Base-by-base conservation (phyloP, 2,888 invertebrate genomes). In the Hirudinaria manillensis region DNA sequence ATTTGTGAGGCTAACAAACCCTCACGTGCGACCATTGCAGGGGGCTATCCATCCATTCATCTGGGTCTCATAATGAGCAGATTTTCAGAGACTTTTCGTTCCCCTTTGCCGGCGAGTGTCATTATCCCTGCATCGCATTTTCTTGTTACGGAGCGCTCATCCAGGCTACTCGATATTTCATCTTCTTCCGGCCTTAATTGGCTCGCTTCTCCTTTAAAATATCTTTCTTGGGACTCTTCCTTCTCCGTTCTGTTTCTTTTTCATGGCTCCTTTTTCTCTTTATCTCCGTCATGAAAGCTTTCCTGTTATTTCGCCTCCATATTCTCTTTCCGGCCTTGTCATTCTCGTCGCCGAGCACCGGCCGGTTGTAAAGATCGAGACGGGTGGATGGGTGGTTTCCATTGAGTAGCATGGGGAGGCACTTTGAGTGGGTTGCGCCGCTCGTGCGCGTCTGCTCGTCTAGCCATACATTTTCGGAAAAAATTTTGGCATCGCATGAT, bases 61-160 rank as follows among this genome's bases (percentile, higher is more conserved):
- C 45, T 45, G 45, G 45, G 45, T 45, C 45, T 45, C 45, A 45
- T 45, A 45, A 45, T 45, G 45, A 45, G 45, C 45, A 45, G 45
- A 45, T 45, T 45, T 45, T 45, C 45, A 7, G 45, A 45, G 45
- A 45, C 45, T 45, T 45, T 45, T 45, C 45, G 45, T 45, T 45
- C 45, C 45, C 45, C 45, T 45, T 45, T 45, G 45, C 45, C 45
- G 3, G 45, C 45, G 45, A 61, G 24, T 61, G 61, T 61, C 61
- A 61, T 61, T 61, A 61, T 61, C 61, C 24, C 61, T 16, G 61
- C 61, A 24, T 61, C 61, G 61, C 61, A 61, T 61, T 61, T 61
- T 61, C 61, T 61, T 61, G 61, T 61, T 61, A 61, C 61, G 24
- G 29, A 29, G 61, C 61, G 61, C 61, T 61, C 61, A 61, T 61